phyloP scores from a whole-genome alignment of 2,113 vertebrate genomes.

The Cinclus mexicanus region DNA sequence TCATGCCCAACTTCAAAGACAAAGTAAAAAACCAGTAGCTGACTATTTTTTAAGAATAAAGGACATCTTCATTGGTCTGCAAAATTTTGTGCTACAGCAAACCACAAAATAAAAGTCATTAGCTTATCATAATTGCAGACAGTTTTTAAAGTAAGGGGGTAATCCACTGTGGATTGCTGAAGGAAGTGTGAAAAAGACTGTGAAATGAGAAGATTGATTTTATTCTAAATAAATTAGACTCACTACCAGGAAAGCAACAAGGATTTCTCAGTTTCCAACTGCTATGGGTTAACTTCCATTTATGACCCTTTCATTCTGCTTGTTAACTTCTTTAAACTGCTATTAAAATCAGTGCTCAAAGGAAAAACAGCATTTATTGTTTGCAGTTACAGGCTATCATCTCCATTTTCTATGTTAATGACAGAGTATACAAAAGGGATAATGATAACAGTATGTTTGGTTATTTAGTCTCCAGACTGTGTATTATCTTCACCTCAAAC shows the following conservation, averaged over 20 bases:
- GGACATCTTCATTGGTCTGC: constrained; percentile 24
- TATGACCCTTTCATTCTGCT: constrained; percentile 42
- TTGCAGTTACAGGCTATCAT: constrained; percentile 1
- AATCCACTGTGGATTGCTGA: constrained; percentile 67
- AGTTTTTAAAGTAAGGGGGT: constrained; percentile 70
- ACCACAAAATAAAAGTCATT: constrained; percentile 70
- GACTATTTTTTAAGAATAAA: constrained; percentile 33
- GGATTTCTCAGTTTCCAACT: constrained; percentile 63
- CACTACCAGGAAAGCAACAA: constrained; percentile 65
- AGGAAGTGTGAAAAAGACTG: constrained; percentile 73
- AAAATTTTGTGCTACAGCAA: constrained; percentile 66
- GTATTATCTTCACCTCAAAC: background rate
- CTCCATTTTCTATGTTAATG: constrained; percentile 12
- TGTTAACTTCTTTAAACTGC: constrained; percentile 29
- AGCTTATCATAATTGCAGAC: constrained; percentile 69
- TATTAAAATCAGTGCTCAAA: constrained; percentile 28
- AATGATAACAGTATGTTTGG: background rate
- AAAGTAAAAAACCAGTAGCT: background rate
- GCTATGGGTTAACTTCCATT: constrained; percentile 47
- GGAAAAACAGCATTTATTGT: constrained; percentile 13
- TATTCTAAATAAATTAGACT: constrained; percentile 76
- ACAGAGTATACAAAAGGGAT: background rate
- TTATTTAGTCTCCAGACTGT: constrained; percentile 33
- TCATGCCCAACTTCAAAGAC: background rate
- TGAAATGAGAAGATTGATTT: constrained; percentile 75